Evolutionary conservation across 1,140 invertebrate genomes (phyloP).

Genomic region (Brachionus sp.): DNA sequence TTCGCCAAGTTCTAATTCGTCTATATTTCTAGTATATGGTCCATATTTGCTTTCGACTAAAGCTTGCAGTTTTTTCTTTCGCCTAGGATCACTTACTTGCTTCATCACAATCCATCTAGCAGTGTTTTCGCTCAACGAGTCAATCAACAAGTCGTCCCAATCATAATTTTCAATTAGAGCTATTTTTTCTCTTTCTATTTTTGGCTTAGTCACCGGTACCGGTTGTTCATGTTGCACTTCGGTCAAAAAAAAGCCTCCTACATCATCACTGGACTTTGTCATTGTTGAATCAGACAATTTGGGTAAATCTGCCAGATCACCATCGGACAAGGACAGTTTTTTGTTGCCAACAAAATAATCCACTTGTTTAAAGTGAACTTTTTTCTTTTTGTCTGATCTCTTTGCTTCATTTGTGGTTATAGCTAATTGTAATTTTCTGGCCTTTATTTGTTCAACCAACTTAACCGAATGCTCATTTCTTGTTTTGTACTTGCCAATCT

Average conservation of each 20-base stretch:
- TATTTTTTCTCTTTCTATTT: neutral
- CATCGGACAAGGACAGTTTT: neutral
- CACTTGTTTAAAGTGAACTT: neutral
- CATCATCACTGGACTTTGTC: neutral
- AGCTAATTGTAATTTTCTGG: neutral
- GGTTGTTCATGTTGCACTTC: neutral
- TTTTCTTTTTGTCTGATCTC: neutral
- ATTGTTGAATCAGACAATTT: neutral
- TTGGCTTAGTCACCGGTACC: neutral
- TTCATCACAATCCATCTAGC: constrained; percentile 22
- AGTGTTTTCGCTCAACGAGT: constrained; percentile 32
- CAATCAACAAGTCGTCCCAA: constrained; percentile 26
- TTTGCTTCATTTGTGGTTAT: neutral
- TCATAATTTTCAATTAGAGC: neutral
- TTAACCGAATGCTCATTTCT: neutral
- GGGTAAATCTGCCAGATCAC: neutral
- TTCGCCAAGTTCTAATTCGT: constrained; percentile 4
- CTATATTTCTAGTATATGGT: neutral
- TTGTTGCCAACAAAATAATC: neutral
- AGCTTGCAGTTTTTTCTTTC: neutral
- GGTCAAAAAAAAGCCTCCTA: constrained; percentile 1
- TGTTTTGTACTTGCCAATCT: neutral
- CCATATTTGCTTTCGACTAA: constrained; percentile 29
- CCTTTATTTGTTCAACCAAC: neutral
- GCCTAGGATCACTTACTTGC: neutral